Percentiles rank a stretch among this genome's conserved stretches.
Conservation (phyloP, 1,140 invertebrate species). For the Stegodyphus mimosarum region DNA sequence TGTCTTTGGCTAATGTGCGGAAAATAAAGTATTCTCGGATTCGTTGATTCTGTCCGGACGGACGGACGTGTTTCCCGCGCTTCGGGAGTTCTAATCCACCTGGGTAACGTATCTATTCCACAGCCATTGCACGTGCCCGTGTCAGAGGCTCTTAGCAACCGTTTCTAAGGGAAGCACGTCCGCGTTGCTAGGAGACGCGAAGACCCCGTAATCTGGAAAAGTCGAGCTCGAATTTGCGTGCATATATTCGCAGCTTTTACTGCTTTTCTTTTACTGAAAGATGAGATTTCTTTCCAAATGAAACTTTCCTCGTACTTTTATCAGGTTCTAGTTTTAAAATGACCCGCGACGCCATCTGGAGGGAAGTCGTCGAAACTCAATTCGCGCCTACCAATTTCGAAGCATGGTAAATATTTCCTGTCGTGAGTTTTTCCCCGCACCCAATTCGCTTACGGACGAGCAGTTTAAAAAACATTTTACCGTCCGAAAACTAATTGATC, state of each 20-base stretch:
- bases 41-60: conserved; percentile 3
- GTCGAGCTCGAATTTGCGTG: conserved; percentile 21
- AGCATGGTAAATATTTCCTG: too few relatives aligned
- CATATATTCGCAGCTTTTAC: conserved; percentile 41
- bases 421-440: too few relatives aligned
- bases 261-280: conserved; percentile 39
- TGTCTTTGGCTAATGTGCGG: conserved; percentile 31
- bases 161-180: conserved; percentile 51
- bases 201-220: conserved; percentile 51
- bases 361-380: conserved; percentile 4
- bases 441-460: too few relatives aligned
- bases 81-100: conserved; percentile 44
- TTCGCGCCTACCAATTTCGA: conserved; percentile 45
- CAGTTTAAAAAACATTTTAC: too few relatives aligned
- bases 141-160: conserved; percentile 55
- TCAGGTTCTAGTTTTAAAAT: conserved; percentile 35
- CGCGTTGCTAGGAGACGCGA: conserved; percentile 40
- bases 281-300: conserved; percentile 51
- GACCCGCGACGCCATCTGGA: background rate
- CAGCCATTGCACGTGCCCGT: conserved; percentile 39
- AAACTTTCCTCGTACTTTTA: conserved; percentile 19
- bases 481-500: too few relatives aligned
- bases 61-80: conserved; percentile 29
- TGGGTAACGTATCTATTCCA: conserved; percentile 32
- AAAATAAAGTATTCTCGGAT: conserved; percentile 37